Evolutionary conservation across 2,113 vertebrate species (phyloP).

Genomic region (Amphilophus citrinellus): DNA sequence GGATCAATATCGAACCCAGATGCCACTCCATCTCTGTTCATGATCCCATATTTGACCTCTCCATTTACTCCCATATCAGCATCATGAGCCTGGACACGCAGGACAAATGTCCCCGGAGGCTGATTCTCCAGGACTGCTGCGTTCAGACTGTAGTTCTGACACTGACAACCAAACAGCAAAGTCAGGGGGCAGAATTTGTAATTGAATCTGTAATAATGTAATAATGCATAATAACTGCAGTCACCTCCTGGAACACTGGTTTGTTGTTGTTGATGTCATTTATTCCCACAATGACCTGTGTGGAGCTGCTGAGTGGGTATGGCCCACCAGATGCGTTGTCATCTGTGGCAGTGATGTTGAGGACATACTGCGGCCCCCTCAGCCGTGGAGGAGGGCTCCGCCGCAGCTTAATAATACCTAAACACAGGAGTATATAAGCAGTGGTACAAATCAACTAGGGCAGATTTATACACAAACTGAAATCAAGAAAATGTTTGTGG

Average conservation of each 20-base stretch:
- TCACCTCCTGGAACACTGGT: constrained; percentile 88
- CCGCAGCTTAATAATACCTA: constrained; percentile 89
- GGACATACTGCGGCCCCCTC: constrained; percentile 82
- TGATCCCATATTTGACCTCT: constrained; percentile 89
- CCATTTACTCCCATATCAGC: constrained; percentile 89
- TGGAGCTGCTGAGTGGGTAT: constrained; percentile 85
- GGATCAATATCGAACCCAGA: constrained; percentile 86
- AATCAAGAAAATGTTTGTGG: background rate
- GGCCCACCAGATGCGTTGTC: constrained; percentile 88
- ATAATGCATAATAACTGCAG: background rate
- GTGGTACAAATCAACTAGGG: accelerated
- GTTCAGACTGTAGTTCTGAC: constrained; percentile 86
- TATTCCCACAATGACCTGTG: constrained; percentile 89
- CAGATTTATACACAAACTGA: no score
- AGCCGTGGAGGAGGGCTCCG: constrained; percentile 83
- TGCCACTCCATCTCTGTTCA: constrained; percentile 85
- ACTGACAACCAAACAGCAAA: constrained; percentile 72
- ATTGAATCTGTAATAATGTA: background rate
- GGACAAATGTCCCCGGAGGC: constrained; percentile 83
- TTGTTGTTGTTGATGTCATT: constrained; percentile 93
- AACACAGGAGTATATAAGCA: background rate
- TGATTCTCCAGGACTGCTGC: constrained; percentile 89
- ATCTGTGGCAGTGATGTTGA: constrained; percentile 89
- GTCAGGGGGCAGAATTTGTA: background rate
- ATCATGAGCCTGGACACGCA: constrained; percentile 85